Base-by-base conservation (phyloP, 2,113 vertebrate species). In the Mesitornis unicolor region DNA sequence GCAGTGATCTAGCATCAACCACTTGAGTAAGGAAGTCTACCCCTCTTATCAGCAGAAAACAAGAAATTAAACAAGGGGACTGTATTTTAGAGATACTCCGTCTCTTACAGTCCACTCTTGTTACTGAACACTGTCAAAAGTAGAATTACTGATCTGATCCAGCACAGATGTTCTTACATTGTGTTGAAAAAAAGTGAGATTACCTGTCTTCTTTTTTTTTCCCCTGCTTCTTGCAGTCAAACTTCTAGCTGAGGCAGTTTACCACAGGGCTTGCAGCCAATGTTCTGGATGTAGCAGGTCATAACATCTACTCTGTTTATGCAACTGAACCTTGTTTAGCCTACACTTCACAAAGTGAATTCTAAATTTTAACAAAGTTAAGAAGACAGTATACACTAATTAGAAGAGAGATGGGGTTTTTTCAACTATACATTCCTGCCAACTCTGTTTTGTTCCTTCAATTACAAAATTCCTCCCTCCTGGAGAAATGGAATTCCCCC, bases 401-500 rank as follows among this genome's bases (percentile, higher is more conserved):
- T 90, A 85, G 59, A 38, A 90, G 70, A 87, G 53, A 74, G 25
- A 13, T 33, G 47, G 47, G 0, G 0, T 0, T 77, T 91, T 91
- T 92, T 76, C 7, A 94, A 85, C 88, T 90, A 93, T 90, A 96
- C 65, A 76, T 75, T 88, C 87, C 77, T 93, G 80, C 79, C 87
- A 95, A 22, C 61, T 84, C 43, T 71, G 51, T 71, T 96, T 89
- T 94, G 42, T 89, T 95, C 68, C 16, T 75, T 74, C 92, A 91
- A 50, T 85, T 93, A 90, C 28, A 87, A 84, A 93, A 95, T 91
- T 89, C 80, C 68, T 92, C 74, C 69, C 92, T 93, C 45, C 59
- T 65, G 31, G 60, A 89, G 90, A 94, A 73, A 54, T 93, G 86
- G 87, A 95, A 97, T 94, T 96, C 95, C 96, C 95, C 94, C 89